Evolutionary conservation across 2,797 vertebrate genomes (phyloP), one percentile per base, ranked within the genome.

Genomic region (Alauda arvensis): DNA sequence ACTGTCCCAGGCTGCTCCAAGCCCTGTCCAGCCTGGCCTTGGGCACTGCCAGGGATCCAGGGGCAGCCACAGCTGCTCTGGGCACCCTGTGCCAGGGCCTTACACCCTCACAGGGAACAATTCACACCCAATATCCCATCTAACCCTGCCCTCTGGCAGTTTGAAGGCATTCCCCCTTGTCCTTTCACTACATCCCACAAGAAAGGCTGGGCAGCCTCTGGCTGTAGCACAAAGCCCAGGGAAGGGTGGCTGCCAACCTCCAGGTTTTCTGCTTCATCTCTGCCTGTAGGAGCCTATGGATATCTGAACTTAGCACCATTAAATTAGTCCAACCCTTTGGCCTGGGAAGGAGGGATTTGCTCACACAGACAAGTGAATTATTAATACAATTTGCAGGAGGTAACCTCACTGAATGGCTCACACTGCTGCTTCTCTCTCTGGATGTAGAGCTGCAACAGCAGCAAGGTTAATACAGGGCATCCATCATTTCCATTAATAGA

Each of bases 381-480:
- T 94, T 85, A 91, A 91, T 88, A 90, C 82, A 93, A 74, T 95
- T 95, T 95, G 84, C 77, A 87, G 87, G 88, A 94, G 66, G 46
- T 56, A 86, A 91, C 82, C 74, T 93, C 88, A 51, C 68, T 80
- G 88, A 88, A 90, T 95, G 75, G 60, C 87, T 85, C 74, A 43
- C 56, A 34, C 9, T 24, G 76, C 83, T 91, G 71, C 88, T 80
- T 56, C 87, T 61, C 46, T 61, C 78, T 24, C 67, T 91, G 24
- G 43, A 28, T 37, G 51, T 48, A 80, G 34, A 69, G 85, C 90
- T 92, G 80, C 66, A 83, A 40, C 65, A 52, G 40, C 43, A 26
- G 81, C 77, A 91, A 92, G 93, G 93, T 94, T 94, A 93, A 95
- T 94, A 70, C 42, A 53, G 88, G 95, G 82, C 93, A 94, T 95